Evolutionary conservation across 2,888 invertebrate species (phyloP).

Genomic region (Ophonus ardosiacus): DNA sequence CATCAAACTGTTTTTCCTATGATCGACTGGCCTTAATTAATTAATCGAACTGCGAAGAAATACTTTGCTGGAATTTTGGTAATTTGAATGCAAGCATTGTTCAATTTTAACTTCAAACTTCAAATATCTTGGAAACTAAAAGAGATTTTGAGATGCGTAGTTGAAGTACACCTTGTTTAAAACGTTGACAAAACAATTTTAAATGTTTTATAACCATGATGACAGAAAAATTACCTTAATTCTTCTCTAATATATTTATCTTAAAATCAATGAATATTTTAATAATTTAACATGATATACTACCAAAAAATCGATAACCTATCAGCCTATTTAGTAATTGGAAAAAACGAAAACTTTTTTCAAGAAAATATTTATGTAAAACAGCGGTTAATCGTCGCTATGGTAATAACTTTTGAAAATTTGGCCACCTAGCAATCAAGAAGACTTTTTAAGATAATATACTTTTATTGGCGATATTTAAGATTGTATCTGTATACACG

Average conservation of each 20-base stretch:
- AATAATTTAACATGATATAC: not conserved
- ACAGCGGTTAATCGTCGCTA: not conserved
- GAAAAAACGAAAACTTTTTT: not conserved
- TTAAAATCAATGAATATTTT: constrained; percentile 9
- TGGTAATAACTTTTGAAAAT: not conserved
- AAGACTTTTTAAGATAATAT: not conserved
- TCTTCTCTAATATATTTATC: not conserved
- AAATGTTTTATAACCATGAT: not conserved
- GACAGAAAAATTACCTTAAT: not conserved
- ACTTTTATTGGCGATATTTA: not conserved
- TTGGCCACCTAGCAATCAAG: not conserved
- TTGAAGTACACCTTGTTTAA: too few relatives aligned
- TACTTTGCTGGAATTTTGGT: too few relatives aligned
- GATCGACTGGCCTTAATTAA: too few relatives aligned
- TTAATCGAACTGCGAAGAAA: too few relatives aligned
- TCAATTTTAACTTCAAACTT: too few relatives aligned
- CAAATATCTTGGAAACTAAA: too few relatives aligned
- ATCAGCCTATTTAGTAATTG: not conserved
- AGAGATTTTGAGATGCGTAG: too few relatives aligned
- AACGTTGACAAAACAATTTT: not conserved
- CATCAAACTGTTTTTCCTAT: too few relatives aligned
- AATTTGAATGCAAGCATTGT: too few relatives aligned
- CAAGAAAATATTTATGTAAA: not conserved
- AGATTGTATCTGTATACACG: not conserved
- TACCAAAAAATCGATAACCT: not conserved